These are phyloP conservation scores for Paracanthobrama guichenoti DNA, from an alignment of 2,113 vertebrate genomes.

Conservation along the genomic window DNA sequence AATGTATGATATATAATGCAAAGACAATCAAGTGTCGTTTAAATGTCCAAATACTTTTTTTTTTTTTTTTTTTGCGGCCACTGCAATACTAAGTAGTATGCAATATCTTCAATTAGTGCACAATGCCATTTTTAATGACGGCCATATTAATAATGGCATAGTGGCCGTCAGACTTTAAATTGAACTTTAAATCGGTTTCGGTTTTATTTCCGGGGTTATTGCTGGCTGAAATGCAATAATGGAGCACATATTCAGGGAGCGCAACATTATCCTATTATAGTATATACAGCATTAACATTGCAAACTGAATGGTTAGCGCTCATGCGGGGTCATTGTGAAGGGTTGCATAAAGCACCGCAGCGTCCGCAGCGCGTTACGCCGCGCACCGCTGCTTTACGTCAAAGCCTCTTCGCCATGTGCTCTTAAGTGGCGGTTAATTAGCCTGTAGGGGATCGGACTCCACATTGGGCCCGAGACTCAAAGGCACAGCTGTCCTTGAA, in stretches of 20 bases:
- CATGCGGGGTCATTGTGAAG: constrained; percentile 34
- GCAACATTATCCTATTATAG: constrained; percentile 50
- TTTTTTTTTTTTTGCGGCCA: constrained; percentile 28
- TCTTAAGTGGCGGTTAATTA: constrained; percentile 67
- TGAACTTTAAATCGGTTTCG: constrained; percentile 36
- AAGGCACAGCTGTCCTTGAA: constrained; percentile 72
- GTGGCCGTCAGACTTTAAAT: constrained; percentile 34
- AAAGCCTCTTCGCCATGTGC: constrained; percentile 59
- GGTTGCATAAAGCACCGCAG: constrained; percentile 9
- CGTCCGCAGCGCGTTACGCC: neutral
- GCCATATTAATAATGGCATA: constrained; percentile 39
- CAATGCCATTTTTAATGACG: no score
- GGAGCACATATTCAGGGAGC: constrained; percentile 64
- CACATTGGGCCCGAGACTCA: constrained; percentile 51
- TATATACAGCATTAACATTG: constrained; percentile 52
- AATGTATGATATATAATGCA: neutral
- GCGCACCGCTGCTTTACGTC: constrained; percentile 6
- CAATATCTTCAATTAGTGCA: neutral
- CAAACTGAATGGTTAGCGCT: constrained; percentile 51
- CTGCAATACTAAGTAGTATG: neutral
- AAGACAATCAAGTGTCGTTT: constrained; percentile 10
- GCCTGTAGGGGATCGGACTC: constrained; percentile 56
- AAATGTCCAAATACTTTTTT: neutral
- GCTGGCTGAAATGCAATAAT: constrained; percentile 71
- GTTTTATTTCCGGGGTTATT: constrained; percentile 73